Conservation (phyloP, 2,113 vertebrate genomes). For the Puma concolor region DNA sequence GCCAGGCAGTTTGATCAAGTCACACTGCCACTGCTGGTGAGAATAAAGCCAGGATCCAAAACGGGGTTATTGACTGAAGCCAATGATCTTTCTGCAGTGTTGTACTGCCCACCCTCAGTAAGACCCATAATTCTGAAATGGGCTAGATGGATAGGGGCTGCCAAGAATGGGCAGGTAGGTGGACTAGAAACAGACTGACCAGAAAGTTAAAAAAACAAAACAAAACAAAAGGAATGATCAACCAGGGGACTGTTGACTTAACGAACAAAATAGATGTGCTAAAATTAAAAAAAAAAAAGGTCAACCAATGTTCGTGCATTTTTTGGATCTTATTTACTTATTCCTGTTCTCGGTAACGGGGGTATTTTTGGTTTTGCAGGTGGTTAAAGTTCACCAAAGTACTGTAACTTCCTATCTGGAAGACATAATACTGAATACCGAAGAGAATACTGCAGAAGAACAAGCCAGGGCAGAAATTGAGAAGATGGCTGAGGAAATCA, state of each 20-base stretch:
- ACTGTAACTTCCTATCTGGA: constrained; percentile 95
- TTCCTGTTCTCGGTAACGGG: not conserved
- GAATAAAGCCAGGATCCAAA: not conserved
- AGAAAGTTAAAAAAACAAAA: not conserved
- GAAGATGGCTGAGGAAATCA: constrained; percentile 90
- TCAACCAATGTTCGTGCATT: not conserved
- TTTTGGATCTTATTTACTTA: not conserved
- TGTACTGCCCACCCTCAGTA: not conserved
- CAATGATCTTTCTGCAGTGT: not conserved
- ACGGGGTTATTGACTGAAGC: not conserved
- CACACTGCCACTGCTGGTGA: not conserved
- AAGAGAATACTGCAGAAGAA: constrained; percentile 89
- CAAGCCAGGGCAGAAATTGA: constrained; percentile 93
- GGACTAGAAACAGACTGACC: not conserved
- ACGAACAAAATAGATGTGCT: not conserved
- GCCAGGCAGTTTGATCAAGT: not conserved
- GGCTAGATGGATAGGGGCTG: not conserved
- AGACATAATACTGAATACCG: constrained; percentile 89
- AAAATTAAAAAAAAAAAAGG: not conserved
- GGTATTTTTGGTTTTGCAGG: constrained; percentile 83
- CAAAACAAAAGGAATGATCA: not conserved
- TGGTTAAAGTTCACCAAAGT: constrained; percentile 92
- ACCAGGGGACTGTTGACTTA: not conserved
- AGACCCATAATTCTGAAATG: not conserved
- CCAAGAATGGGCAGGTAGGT: not conserved